These are phyloP conservation scores for Mugil cephalus DNA, from an alignment of 2,113 vertebrate species.

Conservation along the genomic window DNA sequence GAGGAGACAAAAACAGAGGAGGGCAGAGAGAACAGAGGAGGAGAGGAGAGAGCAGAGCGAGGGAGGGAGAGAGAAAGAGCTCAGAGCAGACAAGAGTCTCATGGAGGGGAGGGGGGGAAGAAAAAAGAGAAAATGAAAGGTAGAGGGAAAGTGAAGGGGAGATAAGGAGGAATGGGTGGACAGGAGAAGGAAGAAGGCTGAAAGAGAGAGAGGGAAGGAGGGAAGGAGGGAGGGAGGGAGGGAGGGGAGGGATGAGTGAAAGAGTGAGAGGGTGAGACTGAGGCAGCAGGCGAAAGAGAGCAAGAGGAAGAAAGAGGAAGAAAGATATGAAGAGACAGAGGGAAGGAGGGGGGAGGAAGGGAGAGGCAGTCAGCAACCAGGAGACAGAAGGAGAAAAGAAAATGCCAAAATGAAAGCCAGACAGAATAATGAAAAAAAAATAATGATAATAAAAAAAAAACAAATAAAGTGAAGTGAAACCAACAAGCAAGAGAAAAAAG, in stretches of 20 bases:
- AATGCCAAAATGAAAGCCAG: conserved; percentile 73
- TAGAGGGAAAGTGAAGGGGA: conserved; percentile 52
- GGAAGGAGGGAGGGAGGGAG: conserved; percentile 1
- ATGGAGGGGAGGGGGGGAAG: conserved; percentile 24
- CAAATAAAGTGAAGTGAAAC: conserved; percentile 33
- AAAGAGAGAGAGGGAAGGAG: conserved; percentile 32
- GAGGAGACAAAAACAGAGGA: conserved; percentile 38
- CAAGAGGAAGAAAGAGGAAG: conserved; percentile 53
- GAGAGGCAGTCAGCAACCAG: conserved; percentile 58
- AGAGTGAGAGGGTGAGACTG: conserved; percentile 67
- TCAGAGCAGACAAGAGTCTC: conserved; percentile 47
- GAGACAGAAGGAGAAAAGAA: conserved; percentile 60
- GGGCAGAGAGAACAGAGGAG: conserved; percentile 12
- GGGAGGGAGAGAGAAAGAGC: conserved; percentile 39
- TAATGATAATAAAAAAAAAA: conserved; percentile 51
- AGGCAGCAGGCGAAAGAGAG: conserved; percentile 58
- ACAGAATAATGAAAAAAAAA: conserved; percentile 58
- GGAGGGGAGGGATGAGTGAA: conserved; percentile 46
- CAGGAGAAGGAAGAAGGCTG: conserved; percentile 19
- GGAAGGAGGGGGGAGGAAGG: conserved; percentile 11
- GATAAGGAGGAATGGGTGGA: conserved; percentile 35
- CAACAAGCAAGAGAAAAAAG: conserved; percentile 3
- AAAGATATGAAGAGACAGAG: conserved; percentile 46
- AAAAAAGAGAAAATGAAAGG: conserved; percentile 48
- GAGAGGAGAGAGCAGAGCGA: conserved; percentile 3